Evolutionary conservation across 2,888 invertebrate species (phyloP).

Genomic region (Temnothorax unifasciatus): DNA sequence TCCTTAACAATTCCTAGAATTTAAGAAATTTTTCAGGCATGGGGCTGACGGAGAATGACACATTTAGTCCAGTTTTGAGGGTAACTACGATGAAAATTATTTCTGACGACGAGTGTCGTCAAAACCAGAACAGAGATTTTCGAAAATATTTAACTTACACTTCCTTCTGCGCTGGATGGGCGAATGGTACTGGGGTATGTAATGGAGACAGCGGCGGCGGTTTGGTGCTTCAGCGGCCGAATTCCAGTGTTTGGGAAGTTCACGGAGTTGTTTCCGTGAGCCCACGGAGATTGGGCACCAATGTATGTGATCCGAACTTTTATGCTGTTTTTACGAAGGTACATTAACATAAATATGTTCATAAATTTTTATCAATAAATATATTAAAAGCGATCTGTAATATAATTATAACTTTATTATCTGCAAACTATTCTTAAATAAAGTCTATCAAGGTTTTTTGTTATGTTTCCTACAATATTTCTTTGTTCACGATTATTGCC

Average conservation of each 20-base stretch:
- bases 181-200: conserved; percentile 88
- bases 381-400: not conserved
- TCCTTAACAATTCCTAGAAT: not conserved
- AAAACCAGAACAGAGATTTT: conserved; percentile 87
- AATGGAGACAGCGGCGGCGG: conserved; percentile 90
- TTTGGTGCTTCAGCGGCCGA: conserved; percentile 83
- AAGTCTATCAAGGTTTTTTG: not conserved
- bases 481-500: no score
- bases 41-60: conserved; percentile 88
- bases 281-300: conserved; percentile 83
- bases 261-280: conserved; percentile 87
- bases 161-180: conserved; percentile 89
- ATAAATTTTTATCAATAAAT: not conserved
- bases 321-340: conserved; percentile 87
- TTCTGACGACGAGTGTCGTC: conserved; percentile 87
- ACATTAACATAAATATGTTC: conserved; percentile 6
- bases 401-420: not conserved
- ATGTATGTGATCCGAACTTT: conserved; percentile 85
- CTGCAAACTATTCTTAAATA: not conserved
- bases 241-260: conserved; percentile 82
- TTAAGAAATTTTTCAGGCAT: conserved; percentile 86
- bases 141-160: conserved; percentile 88
- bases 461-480: not conserved
- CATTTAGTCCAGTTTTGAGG: conserved; percentile 87
- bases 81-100: conserved; percentile 87